A percentile compares a stretch with the other conserved stretches of the same genome.
Conservation (phyloP, 2,113 vertebrate genomes). For the Neomonachus schauinslandi region DNA sequence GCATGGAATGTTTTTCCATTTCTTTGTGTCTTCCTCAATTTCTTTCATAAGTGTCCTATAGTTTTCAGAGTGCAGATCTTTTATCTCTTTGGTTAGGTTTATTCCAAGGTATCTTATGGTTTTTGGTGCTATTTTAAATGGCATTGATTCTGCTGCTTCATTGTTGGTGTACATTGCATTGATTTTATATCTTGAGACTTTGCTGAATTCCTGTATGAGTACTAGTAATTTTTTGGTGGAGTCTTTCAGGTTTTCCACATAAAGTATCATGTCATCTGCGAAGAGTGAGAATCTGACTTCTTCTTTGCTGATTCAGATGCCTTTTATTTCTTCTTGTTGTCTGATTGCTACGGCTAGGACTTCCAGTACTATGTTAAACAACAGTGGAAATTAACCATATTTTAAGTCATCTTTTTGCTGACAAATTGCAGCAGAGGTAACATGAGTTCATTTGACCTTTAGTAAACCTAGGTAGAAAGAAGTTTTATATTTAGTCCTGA, state of each 20-base stretch:
- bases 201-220: not conserved
- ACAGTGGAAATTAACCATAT: not conserved
- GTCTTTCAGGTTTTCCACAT: no score
- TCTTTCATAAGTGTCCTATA: no score
- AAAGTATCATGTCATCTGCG: not conserved
- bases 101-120: not conserved
- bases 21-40: no score
- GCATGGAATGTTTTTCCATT: no score
- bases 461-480: not conserved
- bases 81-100: not conserved
- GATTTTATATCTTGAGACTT: not conserved
- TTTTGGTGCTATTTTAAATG: not conserved
- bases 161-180: not conserved
- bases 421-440: not conserved
- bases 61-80: no score
- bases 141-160: not conserved
- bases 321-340: no score
- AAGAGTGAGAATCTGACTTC: not conserved
- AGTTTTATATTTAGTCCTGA: not conserved
- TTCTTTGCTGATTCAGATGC: no score
- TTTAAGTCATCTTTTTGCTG: not conserved
- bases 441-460: not conserved
- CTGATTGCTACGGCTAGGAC: no score
- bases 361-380: no score
- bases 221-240: not conserved